Base-by-base conservation (phyloP, 2,797 vertebrate genomes). In the Leuciscus waleckii region DNA sequence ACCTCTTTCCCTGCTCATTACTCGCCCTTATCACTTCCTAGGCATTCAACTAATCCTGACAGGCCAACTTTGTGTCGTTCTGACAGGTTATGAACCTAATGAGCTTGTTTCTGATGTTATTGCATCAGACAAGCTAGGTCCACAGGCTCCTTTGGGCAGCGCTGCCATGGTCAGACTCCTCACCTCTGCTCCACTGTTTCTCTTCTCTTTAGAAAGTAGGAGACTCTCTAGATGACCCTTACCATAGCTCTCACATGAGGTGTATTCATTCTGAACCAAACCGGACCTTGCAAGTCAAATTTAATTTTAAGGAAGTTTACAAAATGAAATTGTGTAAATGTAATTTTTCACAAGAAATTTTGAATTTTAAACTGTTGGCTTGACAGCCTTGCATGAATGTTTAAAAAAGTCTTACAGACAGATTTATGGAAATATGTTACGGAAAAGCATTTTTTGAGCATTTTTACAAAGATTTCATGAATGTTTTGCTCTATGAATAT, bases 1-100 rank as follows among this genome's bases (percentile, higher is more conserved):
- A 91, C 91, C 91, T 92, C 46, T 84, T 88, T 91, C 89, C 89
- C 89, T 92, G 92, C 94, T 95, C 93, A 95, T 95, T 95, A 94
- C 90, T 92, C 92, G 88, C 91, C 93, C 95, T 95, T 93, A 93
- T 96, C 94, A 94, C 91, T 89, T 93, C 89, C 92, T 90, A 92
- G 92, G 90, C 91, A 85, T 92, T 91, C 89, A 90, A 95, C 92
- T 91, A 90, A 89, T 90, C 80, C 91, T 95, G 95, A 95, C 95
- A 95, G 93, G 90, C 86, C 88, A 93, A 94, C 90, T 93, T 90
- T 76, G 90, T 91, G 90, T 90, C 91, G 91, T 93, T 94, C 93
- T 92, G 89, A 94, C 92, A 93, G 94, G 95, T 94, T 95, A 95
- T 95, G 94, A 93, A 96, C 93, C 94, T 95, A 96, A 96, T 96